phyloP scores from a whole-genome alignment of 2,113 vertebrate genomes.

The Corydoras sp. region DNA sequence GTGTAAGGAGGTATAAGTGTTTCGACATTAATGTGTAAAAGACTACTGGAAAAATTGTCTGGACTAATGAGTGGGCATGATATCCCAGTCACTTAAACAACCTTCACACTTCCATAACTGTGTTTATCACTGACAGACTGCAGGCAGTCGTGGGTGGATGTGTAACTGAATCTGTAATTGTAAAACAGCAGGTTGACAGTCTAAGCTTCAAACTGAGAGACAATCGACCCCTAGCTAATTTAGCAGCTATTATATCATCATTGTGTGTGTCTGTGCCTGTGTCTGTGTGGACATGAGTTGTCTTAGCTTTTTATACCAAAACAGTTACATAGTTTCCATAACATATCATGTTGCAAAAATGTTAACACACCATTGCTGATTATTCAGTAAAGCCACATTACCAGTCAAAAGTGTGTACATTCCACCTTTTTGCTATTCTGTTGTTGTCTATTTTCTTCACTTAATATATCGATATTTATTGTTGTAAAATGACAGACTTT shows the following conservation, averaged over 20 bases:
- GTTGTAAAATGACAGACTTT: too few relatives aligned
- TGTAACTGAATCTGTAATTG: slow-evolving; percentile 15
- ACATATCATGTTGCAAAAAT: too few relatives aligned
- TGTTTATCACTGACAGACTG: neutral
- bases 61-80: neutral
- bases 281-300: neutral
- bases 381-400: too few relatives aligned
- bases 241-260: slow-evolving; percentile 21
- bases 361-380: too few relatives aligned
- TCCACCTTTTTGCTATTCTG: too few relatives aligned
- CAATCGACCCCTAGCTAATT: slow-evolving; percentile 6
- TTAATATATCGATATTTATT: too few relatives aligned
- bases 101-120: neutral
- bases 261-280: neutral
- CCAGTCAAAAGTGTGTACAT: too few relatives aligned
- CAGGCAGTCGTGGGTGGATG: neutral
- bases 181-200: slow-evolving; percentile 16
- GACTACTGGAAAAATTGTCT: neutral
- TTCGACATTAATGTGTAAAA: neutral
- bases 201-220: neutral
- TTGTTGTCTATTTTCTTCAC: too few relatives aligned
- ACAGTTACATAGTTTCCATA: too few relatives aligned
- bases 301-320: too few relatives aligned
- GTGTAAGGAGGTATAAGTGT: neutral
- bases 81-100: neutral